Percentiles rank a stretch among this genome's conserved stretches.
Evolutionary conservation across 2,113 vertebrate species (phyloP).

Genomic region (human (Homo sapiens)): GRCh38 chr6:139968501-139969000

Average conservation of each 20-base stretch:
- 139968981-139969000: background rate
- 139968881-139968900: background rate
- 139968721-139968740: background rate
- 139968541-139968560: background rate
- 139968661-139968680: background rate
- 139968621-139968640: too few relatives aligned
- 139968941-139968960: background rate
- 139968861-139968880: slow-evolving; percentile 20
- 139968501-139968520: background rate
- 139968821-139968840: background rate
- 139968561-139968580: background rate
- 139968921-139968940: background rate
- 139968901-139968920: background rate
- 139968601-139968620: background rate
- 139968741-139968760: background rate
- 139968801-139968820: background rate
- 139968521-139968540: background rate
- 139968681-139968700: background rate
- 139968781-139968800: background rate
- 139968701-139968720: background rate
- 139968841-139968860: background rate
- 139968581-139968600: background rate
- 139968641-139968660: background rate
- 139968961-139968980: background rate
- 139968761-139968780: background rate